A percentile compares a stretch with the other conserved stretches of the same genome.
These are phyloP conservation scores for Liasis olivaceus DNA, from an alignment of 2,797 vertebrate genomes.

Conservation along the genomic window DNA sequence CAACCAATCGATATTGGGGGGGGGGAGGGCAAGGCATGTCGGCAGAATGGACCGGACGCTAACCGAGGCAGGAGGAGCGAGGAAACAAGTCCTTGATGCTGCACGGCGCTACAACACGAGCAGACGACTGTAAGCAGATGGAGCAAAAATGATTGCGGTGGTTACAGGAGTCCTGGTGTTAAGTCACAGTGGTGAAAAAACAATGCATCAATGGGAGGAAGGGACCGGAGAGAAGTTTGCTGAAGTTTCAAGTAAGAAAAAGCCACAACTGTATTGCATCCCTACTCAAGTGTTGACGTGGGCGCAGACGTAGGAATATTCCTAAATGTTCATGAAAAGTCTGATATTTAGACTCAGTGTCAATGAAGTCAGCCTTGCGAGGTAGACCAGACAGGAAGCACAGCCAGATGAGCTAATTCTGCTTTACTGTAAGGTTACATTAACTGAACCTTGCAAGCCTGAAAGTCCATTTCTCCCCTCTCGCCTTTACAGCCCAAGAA, in stretches of 20 bases:
- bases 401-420: too few relatives aligned
- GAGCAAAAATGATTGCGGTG: not conserved
- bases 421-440: too few relatives aligned
- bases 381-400: not conserved
- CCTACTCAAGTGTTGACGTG: too few relatives aligned
- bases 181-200: not conserved
- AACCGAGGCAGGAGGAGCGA: constrained; percentile 36
- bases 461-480: too few relatives aligned
- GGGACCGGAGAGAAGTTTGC: not conserved
- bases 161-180: not conserved
- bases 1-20: not conserved
- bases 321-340: not conserved
- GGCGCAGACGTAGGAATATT: not conserved
- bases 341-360: not conserved
- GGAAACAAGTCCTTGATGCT: not conserved
- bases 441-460: too few relatives aligned
- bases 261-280: not conserved
- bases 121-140: not conserved
- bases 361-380: not conserved
- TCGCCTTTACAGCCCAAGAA: too few relatives aligned
- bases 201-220: not conserved
- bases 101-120: constrained; percentile 1
- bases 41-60: constrained; percentile 43
- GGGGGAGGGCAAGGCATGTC: constrained; percentile 36
- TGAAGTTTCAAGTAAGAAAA: not conserved